Evolutionary conservation across 2,888 invertebrate species (phyloP).

Genomic region (Alloplasta piceator): DNA sequence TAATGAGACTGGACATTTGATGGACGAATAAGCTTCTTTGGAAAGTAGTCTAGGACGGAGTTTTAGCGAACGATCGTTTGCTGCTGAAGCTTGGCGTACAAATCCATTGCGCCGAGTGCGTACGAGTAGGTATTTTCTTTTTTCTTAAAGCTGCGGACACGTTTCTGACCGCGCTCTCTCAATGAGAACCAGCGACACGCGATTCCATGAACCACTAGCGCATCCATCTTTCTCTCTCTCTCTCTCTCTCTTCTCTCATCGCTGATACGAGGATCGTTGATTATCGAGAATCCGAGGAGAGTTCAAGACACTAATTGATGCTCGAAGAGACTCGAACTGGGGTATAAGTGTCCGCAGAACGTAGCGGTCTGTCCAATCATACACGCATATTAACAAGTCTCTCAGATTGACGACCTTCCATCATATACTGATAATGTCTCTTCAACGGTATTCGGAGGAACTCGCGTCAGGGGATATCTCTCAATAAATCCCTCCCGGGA

Average conservation of each 20-base stretch:
- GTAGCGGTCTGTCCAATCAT: slow-evolving; percentile 13
- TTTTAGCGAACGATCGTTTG: slow-evolving; percentile 41
- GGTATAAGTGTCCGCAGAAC: slow-evolving; percentile 32
- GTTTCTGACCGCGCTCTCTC: slow-evolving; percentile 45
- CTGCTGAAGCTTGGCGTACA: slow-evolving; percentile 4
- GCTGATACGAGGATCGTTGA: slow-evolving; percentile 34
- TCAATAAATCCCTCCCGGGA: slow-evolving; percentile 4
- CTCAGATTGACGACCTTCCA: slow-evolving; percentile 13
- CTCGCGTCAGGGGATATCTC: not conserved
- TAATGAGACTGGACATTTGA: too few species aligned
- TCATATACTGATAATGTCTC: slow-evolving; percentile 5
- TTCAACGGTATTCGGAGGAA: slow-evolving; percentile 14
- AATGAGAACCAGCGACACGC: slow-evolving; percentile 55
- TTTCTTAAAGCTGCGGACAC: slow-evolving; percentile 20
- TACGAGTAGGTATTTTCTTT: slow-evolving; percentile 16
- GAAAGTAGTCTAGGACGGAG: slow-evolving; percentile 53
- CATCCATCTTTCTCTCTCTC: slow-evolving; percentile 25
- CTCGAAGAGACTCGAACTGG: slow-evolving; percentile 39
- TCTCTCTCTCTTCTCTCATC: slow-evolving; percentile 1
- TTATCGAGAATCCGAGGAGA: slow-evolving; percentile 53
- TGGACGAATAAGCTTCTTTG: slow-evolving; percentile 42
- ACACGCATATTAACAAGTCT: slow-evolving; percentile 25
- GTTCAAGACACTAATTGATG: slow-evolving; percentile 56
- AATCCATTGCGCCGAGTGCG: not conserved
- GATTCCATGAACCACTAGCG: slow-evolving; percentile 52